These are phyloP conservation scores for Xyrauchen texanus DNA, from an alignment of 2,113 vertebrate species.

Conservation along the genomic window DNA sequence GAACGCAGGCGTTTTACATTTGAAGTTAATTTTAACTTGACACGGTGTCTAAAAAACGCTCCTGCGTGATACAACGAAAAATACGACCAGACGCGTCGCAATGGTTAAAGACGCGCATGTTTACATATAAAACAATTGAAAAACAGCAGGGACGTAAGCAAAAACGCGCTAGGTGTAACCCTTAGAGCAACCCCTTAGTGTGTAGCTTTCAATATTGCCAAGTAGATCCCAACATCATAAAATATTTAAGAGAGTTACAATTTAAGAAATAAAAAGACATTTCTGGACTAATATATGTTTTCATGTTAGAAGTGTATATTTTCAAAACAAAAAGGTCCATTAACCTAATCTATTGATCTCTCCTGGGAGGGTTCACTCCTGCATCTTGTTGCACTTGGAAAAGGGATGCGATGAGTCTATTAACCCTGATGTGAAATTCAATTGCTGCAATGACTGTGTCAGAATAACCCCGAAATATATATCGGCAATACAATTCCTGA, in stretches of 20 bases:
- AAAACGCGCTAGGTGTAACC: too few species aligned
- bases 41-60: too few species aligned
- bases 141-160: too few species aligned
- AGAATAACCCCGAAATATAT: background rate
- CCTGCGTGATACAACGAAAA: too few species aligned
- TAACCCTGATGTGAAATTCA: background rate
- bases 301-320: background rate
- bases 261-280: background rate
- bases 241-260: background rate
- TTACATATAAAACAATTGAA: too few species aligned
- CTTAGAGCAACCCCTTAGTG: too few species aligned
- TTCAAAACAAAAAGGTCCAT: background rate
- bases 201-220: too few species aligned
- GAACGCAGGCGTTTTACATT: too few species aligned
- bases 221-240: too few species aligned
- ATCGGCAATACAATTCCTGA: background rate
- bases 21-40: too few species aligned
- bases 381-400: constrained; percentile 33
- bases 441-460: constrained; percentile 34
- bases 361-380: background rate
- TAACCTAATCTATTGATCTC: background rate
- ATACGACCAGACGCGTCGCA: too few species aligned
- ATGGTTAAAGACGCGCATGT: too few species aligned
- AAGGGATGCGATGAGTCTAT: background rate
- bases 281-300: background rate